Percentiles rank a stretch among this genome's conserved stretches.
Evolutionary conservation across 2,888 invertebrate genomes (phyloP).

Genomic region (Epinotia bilunana): DNA sequence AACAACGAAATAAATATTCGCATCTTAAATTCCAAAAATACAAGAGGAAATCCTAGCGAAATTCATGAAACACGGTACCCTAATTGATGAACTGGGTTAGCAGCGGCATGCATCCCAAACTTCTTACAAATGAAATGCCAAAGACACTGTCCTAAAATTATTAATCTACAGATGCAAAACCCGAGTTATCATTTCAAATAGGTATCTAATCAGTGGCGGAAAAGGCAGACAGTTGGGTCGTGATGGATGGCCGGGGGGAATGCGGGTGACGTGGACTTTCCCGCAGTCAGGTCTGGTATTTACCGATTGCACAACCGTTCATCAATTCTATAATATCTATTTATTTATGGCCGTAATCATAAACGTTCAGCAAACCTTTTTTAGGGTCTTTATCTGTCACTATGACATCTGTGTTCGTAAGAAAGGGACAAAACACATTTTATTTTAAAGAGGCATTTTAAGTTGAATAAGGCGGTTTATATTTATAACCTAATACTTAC

Average conservation of each 20-base stretch:
- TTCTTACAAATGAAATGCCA: constrained; percentile 31
- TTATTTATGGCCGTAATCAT: no score
- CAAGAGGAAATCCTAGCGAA: background rate
- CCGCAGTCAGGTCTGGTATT: constrained; percentile 16
- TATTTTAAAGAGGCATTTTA: no score
- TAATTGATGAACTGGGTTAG: constrained; percentile 28
- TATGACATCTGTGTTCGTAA: no score
- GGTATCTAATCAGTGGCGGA: constrained; percentile 51
- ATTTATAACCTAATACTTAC: no score
- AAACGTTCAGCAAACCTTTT: no score
- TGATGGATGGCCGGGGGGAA: constrained; percentile 63
- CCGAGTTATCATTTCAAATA: constrained; percentile 52
- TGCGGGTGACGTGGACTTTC: constrained; percentile 53
- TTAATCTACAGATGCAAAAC: constrained; percentile 44
- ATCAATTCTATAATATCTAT: background rate
- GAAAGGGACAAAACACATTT: no score
- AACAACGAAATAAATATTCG: background rate
- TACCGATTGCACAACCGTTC: background rate
- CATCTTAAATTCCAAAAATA: background rate
- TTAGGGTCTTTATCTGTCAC: no score
- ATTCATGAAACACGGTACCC: background rate
- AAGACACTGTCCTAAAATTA: constrained; percentile 29
- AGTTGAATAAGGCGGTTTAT: no score
- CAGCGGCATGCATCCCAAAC: background rate
- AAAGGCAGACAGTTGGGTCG: constrained; percentile 53